Conservation (phyloP, 2,797 vertebrate genomes). For the Coracias cyanogaster region DNA sequence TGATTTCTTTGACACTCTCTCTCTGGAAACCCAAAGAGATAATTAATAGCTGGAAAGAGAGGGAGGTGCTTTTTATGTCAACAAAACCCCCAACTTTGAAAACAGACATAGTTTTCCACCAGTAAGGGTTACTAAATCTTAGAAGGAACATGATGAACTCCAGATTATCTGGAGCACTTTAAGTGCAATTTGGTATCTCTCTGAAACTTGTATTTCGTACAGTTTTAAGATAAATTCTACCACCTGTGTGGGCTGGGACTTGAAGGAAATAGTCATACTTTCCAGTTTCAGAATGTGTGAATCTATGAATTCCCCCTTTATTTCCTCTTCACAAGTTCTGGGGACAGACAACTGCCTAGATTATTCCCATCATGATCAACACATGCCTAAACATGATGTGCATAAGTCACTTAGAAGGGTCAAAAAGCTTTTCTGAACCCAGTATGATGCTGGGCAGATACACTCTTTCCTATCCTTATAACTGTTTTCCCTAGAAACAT, state of each 20-base stretch:
- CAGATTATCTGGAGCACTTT: background rate
- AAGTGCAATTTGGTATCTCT: background rate
- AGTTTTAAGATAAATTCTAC: background rate
- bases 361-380: background rate
- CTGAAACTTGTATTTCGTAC: background rate
- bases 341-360: background rate
- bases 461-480: background rate
- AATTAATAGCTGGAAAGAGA: background rate
- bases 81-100: background rate
- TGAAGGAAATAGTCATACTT: background rate
- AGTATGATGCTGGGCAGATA: background rate
- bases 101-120: background rate
- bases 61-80: background rate
- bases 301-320: background rate
- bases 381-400: background rate
- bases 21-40: background rate
- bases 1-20: background rate
- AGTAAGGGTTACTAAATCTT: background rate
- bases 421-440: background rate
- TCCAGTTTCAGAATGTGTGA: rapidly evolving
- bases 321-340: background rate
- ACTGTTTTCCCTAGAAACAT: background rate
- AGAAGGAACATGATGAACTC: background rate
- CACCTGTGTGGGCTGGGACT: background rate
- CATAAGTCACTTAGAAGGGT: rapidly evolving